Base-by-base conservation (phyloP, 2,797 vertebrate species). In the Pseudomugil tenellus region DNA sequence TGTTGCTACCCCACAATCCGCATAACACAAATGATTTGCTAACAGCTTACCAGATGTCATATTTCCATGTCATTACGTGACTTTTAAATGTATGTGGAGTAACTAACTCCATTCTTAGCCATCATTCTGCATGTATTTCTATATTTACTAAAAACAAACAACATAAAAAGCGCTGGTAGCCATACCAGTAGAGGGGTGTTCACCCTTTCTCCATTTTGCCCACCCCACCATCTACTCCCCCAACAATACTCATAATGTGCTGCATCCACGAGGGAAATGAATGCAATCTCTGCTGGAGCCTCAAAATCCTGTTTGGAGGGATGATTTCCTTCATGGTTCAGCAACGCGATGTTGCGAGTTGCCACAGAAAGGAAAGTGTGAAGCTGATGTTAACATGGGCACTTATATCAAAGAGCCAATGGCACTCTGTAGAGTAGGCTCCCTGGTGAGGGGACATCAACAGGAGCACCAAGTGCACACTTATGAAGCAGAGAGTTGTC, bases 241-340 rank as follows among this genome's bases (percentile, higher is more conserved):
- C 52, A 62, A 70, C 67, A 79, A 77, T 56, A 39, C 14, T 16
- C 5, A 39, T 13, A 4, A 17, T 39, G 34, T 13, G 53, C 67
- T 77, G 63, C 53, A 60, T 74, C 70, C 63, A 19, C 61, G 8
- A 39, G 60, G 63, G 65, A 70, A 58, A 64, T 67, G 66, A 81
- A 79, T 63, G 67, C 63, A 84, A 70, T 70, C 35, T 32, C 73
- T 46, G 79, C 74, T 67, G 75, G 73, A 63, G 82, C 74, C 69
- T 79, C 70, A n/a, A 72, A 89, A 89, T 86, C 76, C 74, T 75
- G 81, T 90, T 87, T 79, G 58, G 75, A 74, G 61, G 74, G 75
- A 75, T 77, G 67, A 81, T 80, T 89, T 77, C 68, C 84, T 91
- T 87, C 79, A 87, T 58, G 82, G 75, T 79, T 88, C 65, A 84